Evolutionary conservation across 2,888 invertebrate species (phyloP).

Genomic region (Cyclophora punctaria): DNA sequence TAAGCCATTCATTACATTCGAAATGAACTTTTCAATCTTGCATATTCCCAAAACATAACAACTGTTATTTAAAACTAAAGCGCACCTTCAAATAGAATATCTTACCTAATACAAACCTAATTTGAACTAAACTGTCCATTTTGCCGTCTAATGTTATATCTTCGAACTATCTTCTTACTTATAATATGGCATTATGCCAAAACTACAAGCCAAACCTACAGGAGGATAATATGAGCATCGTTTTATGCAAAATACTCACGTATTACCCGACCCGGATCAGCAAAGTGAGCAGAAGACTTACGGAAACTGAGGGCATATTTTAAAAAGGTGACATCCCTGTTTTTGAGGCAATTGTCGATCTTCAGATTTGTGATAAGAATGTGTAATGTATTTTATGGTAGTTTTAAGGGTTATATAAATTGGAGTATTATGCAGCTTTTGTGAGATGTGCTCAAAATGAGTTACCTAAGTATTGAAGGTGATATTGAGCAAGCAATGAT

Average conservation of each 20-base stretch:
- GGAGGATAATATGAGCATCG: conserved; percentile 35
- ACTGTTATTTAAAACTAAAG: too few relatives aligned
- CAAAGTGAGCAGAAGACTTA: conserved; percentile 21
- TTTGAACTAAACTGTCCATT: conserved; percentile 12
- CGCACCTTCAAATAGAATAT: too few relatives aligned
- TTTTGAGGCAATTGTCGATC: conserved; percentile 8
- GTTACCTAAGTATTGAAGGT: too few relatives aligned
- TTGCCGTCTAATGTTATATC: conserved; percentile 27
- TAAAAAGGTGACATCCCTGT: conserved; percentile 26
- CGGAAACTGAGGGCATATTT: conserved; percentile 30
- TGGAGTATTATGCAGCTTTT: too few relatives aligned
- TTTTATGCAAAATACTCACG: conserved; percentile 47
- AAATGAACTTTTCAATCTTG: too few relatives aligned
- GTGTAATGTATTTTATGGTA: not conserved
- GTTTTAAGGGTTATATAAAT: too few relatives aligned
- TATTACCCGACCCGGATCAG: conserved; percentile 22
- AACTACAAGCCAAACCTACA: conserved; percentile 25
- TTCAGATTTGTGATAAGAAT: conserved; percentile 1
- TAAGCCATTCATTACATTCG: too few relatives aligned
- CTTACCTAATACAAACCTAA: too few relatives aligned
- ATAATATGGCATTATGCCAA: conserved; percentile 41
- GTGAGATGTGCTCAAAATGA: too few relatives aligned
- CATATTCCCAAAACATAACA: too few relatives aligned
- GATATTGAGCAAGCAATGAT: too few relatives aligned
- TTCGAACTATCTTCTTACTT: conserved; percentile 19